A percentile compares a stretch with the other conserved stretches of the same genome.
phyloP scores from a whole-genome alignment of 2,797 vertebrate species.

The Phalanger gymnotis region DNA sequence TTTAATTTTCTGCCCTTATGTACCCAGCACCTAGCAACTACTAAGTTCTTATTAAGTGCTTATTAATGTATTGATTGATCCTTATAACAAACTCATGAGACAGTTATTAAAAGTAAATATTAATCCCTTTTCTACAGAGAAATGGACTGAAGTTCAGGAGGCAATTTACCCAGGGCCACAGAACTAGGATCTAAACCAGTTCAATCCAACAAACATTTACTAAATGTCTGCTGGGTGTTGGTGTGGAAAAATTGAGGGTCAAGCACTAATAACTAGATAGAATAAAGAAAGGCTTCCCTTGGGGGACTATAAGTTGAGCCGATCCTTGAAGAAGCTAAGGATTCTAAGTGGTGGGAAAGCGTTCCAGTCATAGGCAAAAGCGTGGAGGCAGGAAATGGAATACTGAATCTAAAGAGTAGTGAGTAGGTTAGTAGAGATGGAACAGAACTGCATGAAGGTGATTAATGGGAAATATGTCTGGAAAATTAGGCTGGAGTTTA shows the following conservation, averaged over 20 bases:
- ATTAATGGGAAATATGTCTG: not conserved
- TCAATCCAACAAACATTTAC: not conserved
- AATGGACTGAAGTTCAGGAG: not conserved
- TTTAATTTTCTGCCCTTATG: not conserved
- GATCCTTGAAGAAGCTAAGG: not conserved
- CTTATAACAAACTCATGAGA: not conserved
- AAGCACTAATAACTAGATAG: not conserved
- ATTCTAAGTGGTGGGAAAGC: not conserved
- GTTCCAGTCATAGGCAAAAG: not conserved
- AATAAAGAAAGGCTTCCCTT: not conserved
- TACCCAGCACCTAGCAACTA: not conserved
- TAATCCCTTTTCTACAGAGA: not conserved
- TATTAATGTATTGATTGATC: not conserved
- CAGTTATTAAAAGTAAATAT: not conserved
- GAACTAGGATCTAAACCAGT: not conserved
- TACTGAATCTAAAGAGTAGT: not conserved
- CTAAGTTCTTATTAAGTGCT: not conserved
- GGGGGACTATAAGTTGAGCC: not conserved
- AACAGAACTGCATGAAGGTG: not conserved
- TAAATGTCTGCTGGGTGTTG: not conserved
- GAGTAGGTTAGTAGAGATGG: not conserved
- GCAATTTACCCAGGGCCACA: not conserved
- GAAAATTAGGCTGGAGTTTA: not conserved
- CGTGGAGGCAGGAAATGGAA: not conserved
- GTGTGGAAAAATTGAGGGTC: not conserved